Base-by-base conservation (phyloP, 2,113 vertebrate genomes). In the Vulpes lagopus region DNA sequence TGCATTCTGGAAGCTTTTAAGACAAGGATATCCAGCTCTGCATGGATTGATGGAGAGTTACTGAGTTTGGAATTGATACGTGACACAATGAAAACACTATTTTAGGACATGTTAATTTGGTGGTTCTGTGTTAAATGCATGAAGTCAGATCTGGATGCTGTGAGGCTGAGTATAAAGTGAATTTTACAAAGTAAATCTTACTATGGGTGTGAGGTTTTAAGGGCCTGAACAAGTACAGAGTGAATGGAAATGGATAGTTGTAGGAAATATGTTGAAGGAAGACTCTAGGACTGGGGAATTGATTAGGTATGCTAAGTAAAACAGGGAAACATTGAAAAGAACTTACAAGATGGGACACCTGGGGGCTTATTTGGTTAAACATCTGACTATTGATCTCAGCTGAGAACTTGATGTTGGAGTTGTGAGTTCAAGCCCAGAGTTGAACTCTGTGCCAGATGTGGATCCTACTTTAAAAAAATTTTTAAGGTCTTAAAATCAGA, bases 201-300 rank as follows among this genome's bases (percentile, higher is more conserved):
- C 19, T 62, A 62, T 55, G 60, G 62, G 3, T 73, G 3, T 92
- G 73, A 59, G 51, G 32, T 84, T 93, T 55, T 65, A n/a, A 86
- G 71, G 71, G 11, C 27, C 4, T 92, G 35, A 73, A 62, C 49
- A 80, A 59, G 49, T 71, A n/a, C 11, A 12, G 35, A 90, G 20
- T 57, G 20, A 86, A 81, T 81, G 55, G 30, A 73, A 90, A 94
- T 57, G 92, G 27, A 11, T 94, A 10, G 7, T 76, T 81, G 62
- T 96, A 59, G 73, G 30, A 85, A 67, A 12, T 89, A 92, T 38
- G 81, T 93, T 95, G 65, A 90, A 87, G 38, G 80, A 92, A 86
- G 55, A 49, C 6, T 60, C 0, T 85, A 92, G 69, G 57, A 89
- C 25, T 84, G 64, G 57, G 19, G 16, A 71, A 25, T 64, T 91